These are phyloP conservation scores for Margarornis squamiger DNA, from an alignment of 2,797 vertebrate species.

Conservation along the genomic window DNA sequence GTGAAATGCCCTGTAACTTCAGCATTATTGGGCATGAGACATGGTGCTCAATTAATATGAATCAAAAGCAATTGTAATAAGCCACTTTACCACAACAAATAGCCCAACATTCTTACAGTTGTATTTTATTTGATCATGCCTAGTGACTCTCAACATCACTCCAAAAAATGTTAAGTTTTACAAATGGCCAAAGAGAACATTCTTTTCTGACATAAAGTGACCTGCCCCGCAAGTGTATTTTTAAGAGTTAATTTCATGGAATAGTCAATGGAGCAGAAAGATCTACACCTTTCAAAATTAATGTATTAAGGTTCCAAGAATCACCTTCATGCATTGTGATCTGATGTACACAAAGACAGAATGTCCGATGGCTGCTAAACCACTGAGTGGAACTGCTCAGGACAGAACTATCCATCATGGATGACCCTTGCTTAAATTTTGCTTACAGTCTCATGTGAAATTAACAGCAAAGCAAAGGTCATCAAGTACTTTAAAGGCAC, in stretches of 20 bases:
- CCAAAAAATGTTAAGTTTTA: neutral
- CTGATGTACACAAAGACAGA: neutral
- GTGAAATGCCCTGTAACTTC: neutral
- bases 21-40: neutral
- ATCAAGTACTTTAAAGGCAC: neutral
- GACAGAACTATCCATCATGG: slow-evolving; percentile 41
- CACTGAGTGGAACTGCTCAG: slow-evolving; percentile 26
- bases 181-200: neutral
- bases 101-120: neutral
- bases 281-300: slow-evolving; percentile 45
- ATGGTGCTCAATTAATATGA: neutral
- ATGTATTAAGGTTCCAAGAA: slow-evolving; percentile 40
- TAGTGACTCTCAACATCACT: neutral
- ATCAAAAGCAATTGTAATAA: neutral
- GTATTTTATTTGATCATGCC: neutral
- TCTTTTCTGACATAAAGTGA: neutral
- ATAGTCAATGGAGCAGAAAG: slow-evolving; percentile 44
- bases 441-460: neutral
- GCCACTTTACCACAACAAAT: neutral
- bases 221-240: slow-evolving; percentile 6
- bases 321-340: slow-evolving; percentile 64
- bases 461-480: neutral
- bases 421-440: neutral
- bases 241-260: slow-evolving; percentile 50
- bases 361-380: neutral